These are phyloP conservation scores for Lasioglossum vierecki DNA, from an alignment of 2,888 invertebrate species.

Conservation along the genomic window DNA sequence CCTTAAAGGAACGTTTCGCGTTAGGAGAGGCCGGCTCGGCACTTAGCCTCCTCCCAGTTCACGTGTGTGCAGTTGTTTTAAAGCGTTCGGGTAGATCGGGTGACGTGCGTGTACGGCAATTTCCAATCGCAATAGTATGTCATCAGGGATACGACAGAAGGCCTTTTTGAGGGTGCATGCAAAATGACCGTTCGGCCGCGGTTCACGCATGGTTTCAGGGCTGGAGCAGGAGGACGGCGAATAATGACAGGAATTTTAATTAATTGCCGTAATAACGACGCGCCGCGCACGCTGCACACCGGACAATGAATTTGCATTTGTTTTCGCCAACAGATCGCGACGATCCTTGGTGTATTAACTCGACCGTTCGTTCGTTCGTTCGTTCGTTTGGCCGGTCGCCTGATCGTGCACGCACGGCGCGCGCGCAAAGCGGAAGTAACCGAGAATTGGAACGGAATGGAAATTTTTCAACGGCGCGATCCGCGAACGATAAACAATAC, in stretches of 20 bases:
- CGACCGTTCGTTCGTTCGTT: background rate
- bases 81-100: constrained; percentile 13
- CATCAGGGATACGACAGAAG: constrained; percentile 55
- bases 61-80: constrained; percentile 25
- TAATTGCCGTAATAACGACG: constrained; percentile 71
- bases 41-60: background rate
- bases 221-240: constrained; percentile 37
- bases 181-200: constrained; percentile 47
- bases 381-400: background rate
- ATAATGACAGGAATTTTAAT: constrained; percentile 74
- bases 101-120: constrained; percentile 41
- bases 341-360: constrained; percentile 23
- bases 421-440: constrained; percentile 9
- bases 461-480: constrained; percentile 33
- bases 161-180: constrained; percentile 49
- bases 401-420: background rate
- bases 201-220: constrained; percentile 61
- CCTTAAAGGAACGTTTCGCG: background rate
- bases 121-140: constrained; percentile 51
- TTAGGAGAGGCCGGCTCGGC: background rate
- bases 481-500: constrained; percentile 23
- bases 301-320: constrained; percentile 71
- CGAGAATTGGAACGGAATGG: constrained; percentile 31
- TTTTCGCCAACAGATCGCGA: constrained; percentile 61
- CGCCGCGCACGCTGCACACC: constrained; percentile 44